Base-by-base conservation (phyloP, 1,140 invertebrate species). In the Lycorma delicatula region DNA sequence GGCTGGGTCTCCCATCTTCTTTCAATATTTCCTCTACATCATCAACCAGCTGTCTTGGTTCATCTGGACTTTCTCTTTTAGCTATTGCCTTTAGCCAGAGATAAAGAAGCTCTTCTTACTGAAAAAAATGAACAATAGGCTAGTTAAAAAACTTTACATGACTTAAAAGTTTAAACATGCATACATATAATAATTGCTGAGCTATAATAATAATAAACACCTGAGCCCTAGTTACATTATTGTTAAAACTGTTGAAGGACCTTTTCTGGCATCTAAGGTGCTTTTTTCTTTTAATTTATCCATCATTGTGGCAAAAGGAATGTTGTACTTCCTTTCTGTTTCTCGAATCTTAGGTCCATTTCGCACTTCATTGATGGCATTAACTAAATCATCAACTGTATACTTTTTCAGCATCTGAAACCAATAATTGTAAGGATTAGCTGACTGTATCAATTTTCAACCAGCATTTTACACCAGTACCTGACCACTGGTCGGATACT, bases 351-450 rank as follows among this genome's bases (percentile, higher is more conserved):
- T 20, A 41, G 38, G n/a, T 41, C 12, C 38, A 41, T 41, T 41
- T 12, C 38, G n/a, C 3, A 41, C 38, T 41, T 41, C 38, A 3
- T 41, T 20, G n/a, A 41, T 12, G 3, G 38, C 38, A 5, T 12
- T 41, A 41, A 41, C 20, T 12, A 41, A 41, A 41, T 41, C 38
- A 5, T 41, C 38, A 16, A 16, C 20, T 3, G 38, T 16, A 41
- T 41, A 41, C n/a, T 41, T 41, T 41, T 41, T 41, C 12, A 20
- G 38, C 38, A 41, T 41, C 38, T 41, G 38, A 41, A 41, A 41
- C 38, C n/a, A 12, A 12, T 16, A 41, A 20, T 41, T 20, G n/a
- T n/a, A n/a, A n/a, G n/a, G n/a, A n/a, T n/a, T n/a, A 41, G 12
- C 20, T 41, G n/a, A 41, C 38, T 41, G 38, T 41, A 41, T 20